Evolutionary conservation across 2,113 vertebrate genomes (phyloP).

Genomic region (Anhinga rufa): DNA sequence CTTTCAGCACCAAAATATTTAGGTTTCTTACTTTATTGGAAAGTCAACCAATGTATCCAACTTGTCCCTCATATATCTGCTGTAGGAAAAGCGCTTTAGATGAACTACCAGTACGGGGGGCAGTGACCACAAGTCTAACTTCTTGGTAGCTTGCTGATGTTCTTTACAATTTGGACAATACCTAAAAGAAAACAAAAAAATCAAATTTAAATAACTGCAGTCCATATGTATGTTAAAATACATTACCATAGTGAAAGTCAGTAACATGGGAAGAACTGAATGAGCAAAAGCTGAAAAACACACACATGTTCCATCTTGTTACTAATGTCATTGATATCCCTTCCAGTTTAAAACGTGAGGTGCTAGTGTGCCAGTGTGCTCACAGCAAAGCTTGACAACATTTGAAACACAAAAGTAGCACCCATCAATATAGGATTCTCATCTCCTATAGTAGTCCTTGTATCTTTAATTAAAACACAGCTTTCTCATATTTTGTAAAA

Average conservation of each 20-base stretch:
- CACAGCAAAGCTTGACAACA: background rate
- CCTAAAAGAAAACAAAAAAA: constrained; percentile 69
- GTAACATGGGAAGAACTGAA: background rate
- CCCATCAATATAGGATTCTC: background rate
- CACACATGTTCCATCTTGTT: background rate
- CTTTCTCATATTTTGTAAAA: background rate
- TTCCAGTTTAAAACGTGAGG: background rate
- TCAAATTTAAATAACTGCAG: background rate
- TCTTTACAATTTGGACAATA: constrained; percentile 99
- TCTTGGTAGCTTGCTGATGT: constrained; percentile 98
- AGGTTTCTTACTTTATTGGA: constrained; percentile 79
- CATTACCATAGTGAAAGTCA: background rate
- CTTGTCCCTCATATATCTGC: constrained; percentile 98
- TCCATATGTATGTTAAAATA: background rate
- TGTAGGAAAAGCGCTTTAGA: constrained; percentile 97
- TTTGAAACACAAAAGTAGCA: background rate
- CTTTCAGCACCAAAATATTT: background rate
- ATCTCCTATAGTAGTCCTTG: background rate
- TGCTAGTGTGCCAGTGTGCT: background rate
- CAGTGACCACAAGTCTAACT: constrained; percentile 95
- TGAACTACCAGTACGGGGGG: constrained; percentile 96
- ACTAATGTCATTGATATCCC: background rate
- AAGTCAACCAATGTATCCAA: constrained; percentile 97
- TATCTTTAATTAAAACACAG: background rate
- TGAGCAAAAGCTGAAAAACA: background rate